Conservation (phyloP, 2,888 invertebrate genomes). For the Acanthacorydalis orientalis region DNA sequence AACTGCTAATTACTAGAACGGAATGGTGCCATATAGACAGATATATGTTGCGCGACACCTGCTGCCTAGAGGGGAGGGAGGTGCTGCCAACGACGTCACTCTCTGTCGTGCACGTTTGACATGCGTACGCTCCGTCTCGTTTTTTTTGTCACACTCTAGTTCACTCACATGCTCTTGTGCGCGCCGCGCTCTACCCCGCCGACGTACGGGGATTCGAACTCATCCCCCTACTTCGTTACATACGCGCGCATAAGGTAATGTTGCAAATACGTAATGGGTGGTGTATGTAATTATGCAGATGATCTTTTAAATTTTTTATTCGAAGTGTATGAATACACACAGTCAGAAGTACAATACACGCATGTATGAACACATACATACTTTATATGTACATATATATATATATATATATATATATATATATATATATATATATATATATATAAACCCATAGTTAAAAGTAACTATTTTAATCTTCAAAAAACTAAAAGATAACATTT, state of each 20-base stretch:
- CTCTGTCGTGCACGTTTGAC: too few species aligned
- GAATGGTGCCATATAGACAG: constrained; percentile 4
- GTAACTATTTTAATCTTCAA: too few species aligned
- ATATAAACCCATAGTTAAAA: not conserved
- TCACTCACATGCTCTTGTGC: not conserved
- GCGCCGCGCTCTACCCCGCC: not conserved
- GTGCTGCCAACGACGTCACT: too few species aligned
- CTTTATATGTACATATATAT: not conserved
- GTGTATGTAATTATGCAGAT: not conserved
- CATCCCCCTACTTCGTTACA: too few species aligned
- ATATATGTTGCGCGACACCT: constrained; percentile 1
- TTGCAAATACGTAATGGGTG: too few species aligned
- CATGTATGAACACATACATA: not conserved
- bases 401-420: constrained; percentile 1
- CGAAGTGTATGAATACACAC: not conserved
- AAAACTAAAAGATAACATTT: too few species aligned
- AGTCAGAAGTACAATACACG: not conserved
- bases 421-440: constrained; percentile 2
- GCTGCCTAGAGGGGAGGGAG: not conserved
- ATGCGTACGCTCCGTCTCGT: too few species aligned
- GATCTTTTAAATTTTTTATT: not conserved
- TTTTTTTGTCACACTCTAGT: too few species aligned
- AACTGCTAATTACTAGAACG: constrained; percentile 4
- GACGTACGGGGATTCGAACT: not conserved
- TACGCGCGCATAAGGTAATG: too few species aligned